These are phyloP conservation scores for Lerema accius DNA, from an alignment of 1,140 invertebrate genomes.

Conservation along the genomic window DNA sequence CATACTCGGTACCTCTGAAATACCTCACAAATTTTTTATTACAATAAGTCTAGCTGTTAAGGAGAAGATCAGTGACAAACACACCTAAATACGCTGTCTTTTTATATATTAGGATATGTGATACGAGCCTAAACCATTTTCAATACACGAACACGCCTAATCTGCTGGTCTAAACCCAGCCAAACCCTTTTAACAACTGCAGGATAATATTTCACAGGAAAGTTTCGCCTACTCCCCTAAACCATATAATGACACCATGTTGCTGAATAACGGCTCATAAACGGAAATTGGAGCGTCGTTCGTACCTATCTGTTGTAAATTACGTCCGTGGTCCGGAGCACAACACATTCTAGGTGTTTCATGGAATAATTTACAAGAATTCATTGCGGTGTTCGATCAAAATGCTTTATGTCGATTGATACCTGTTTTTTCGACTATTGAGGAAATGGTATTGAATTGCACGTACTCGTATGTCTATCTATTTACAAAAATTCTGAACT, in stretches of 20 bases:
- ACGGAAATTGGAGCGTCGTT: constrained; percentile 42
- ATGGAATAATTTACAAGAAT: constrained; percentile 1
- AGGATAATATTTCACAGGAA: constrained; percentile 3
- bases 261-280: constrained; percentile 25
- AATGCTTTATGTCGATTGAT: background rate
- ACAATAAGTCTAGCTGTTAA: too few relatives aligned
- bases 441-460: too few relatives aligned
- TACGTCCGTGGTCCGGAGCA: constrained; percentile 35
- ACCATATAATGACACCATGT: constrained; percentile 13
- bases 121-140: too few relatives aligned
- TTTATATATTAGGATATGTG: too few relatives aligned
- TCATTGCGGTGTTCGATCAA: background rate
- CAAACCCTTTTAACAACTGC: background rate
- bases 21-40: too few relatives aligned
- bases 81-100: too few relatives aligned
- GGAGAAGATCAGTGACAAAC: too few relatives aligned
- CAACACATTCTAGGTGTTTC: constrained; percentile 32
- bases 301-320: constrained; percentile 47
- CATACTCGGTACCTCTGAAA: too few relatives aligned
- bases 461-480: too few relatives aligned
- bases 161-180: background rate
- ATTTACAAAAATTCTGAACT: too few relatives aligned
- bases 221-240: constrained; percentile 5
- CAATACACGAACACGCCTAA: too few relatives aligned
- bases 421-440: too few relatives aligned